A percentile compares a stretch with the other conserved stretches of the same genome.
These are phyloP conservation scores for Drosophila pseudoobscura DNA, from an alignment of 1,140 invertebrate genomes.

Conservation along the genomic window DNA sequence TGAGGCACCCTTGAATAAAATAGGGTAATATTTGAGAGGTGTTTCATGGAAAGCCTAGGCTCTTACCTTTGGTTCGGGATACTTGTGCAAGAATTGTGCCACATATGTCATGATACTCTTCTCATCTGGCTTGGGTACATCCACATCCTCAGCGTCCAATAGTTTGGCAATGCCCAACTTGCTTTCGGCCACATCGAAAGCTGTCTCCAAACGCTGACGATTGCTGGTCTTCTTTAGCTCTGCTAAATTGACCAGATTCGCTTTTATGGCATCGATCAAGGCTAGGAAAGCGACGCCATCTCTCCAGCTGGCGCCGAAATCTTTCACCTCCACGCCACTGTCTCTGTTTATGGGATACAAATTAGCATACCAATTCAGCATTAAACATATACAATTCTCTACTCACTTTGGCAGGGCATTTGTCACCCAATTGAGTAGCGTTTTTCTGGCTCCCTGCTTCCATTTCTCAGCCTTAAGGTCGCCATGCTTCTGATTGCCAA, in stretches of 20 bases:
- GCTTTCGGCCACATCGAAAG: constrained; percentile 96
- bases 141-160: constrained; percentile 98
- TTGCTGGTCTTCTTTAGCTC: constrained; percentile 90
- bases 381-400: neutral
- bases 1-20: constrained; percentile 67
- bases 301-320: constrained; percentile 98
- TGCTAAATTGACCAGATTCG: constrained; percentile 94
- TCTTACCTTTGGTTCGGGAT: constrained; percentile 90
- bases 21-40: neutral
- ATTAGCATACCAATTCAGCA: neutral
- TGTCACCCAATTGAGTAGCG: constrained; percentile 96
- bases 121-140: constrained; percentile 98
- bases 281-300: constrained; percentile 98
- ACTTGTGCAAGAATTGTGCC: constrained; percentile 98
- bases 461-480: constrained; percentile 90
- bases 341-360: constrained; percentile 85
- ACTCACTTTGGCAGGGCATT: constrained; percentile 95
- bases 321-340: constrained; percentile 93
- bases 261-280: constrained; percentile 97
- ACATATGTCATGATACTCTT: constrained; percentile 99
- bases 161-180: constrained; percentile 96
- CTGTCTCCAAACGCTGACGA: constrained; percentile 93
- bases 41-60: neutral
- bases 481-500: constrained; percentile 84
- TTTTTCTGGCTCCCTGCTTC: constrained; percentile 95